These are phyloP conservation scores for Plodia interpunctella DNA, from an alignment of 1,140 invertebrate species.

Conservation along the genomic window DNA sequence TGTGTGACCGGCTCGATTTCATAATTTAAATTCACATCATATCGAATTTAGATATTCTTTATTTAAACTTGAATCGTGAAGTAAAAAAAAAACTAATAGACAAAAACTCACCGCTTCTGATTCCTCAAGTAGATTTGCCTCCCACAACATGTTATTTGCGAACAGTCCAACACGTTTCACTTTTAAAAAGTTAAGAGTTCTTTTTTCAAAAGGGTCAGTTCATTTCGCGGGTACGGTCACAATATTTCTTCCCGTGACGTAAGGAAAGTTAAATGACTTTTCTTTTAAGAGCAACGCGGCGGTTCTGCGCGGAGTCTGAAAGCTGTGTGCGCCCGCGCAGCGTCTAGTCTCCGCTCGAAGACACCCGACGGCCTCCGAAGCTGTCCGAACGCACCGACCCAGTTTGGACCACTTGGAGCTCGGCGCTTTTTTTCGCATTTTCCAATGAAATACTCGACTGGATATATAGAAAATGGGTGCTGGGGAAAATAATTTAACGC, in stretches of 20 bases:
- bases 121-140: slow-evolving; percentile 59
- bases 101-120: slow-evolving; percentile 56
- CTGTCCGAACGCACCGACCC: slow-evolving; percentile 55
- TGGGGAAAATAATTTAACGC: neutral
- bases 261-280: slow-evolving; percentile 18
- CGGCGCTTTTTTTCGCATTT: slow-evolving; percentile 67
- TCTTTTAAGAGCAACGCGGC: slow-evolving; percentile 33
- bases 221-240: slow-evolving; percentile 42
- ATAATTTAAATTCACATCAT: slow-evolving; percentile 40
- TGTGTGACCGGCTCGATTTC: slow-evolving; percentile 38
- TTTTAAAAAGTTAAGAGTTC: slow-evolving; percentile 17
- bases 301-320: slow-evolving; percentile 43
- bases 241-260: slow-evolving; percentile 48
- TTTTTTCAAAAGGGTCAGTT: slow-evolving; percentile 41
- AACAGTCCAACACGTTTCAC: slow-evolving; percentile 53
- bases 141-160: slow-evolving; percentile 63
- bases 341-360: slow-evolving; percentile 43
- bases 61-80: slow-evolving; percentile 18
- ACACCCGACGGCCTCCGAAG: slow-evolving; percentile 42
- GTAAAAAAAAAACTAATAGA: slow-evolving; percentile 13
- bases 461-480: slow-evolving; percentile 30
- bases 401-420: slow-evolving; percentile 59
- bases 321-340: slow-evolving; percentile 57
- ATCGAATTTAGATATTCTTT: slow-evolving; percentile 21
- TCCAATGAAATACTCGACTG: slow-evolving; percentile 61